Conservation (phyloP, 2,113 vertebrate species). For the Myrmecobius fasciatus region DNA sequence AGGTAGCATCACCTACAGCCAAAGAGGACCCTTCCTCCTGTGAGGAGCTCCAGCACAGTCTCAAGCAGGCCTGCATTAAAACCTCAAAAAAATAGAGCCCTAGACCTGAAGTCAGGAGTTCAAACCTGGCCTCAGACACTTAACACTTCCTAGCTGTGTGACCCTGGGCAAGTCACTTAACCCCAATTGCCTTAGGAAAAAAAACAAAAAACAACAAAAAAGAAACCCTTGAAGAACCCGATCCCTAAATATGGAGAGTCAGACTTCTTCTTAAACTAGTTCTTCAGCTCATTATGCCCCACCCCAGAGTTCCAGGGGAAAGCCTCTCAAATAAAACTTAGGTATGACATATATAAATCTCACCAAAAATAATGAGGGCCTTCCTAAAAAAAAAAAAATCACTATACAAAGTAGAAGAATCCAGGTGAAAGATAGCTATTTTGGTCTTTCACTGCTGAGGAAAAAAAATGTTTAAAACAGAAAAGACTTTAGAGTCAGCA, state of each 20-base stretch:
- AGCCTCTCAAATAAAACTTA: not conserved
- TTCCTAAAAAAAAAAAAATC: not conserved
- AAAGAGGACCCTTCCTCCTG: not conserved
- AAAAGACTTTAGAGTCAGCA: not conserved
- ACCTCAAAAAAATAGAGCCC: no score
- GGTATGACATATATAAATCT: not conserved
- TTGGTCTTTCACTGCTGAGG: not conserved
- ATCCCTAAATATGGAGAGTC: not conserved
- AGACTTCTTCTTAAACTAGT: not conserved
- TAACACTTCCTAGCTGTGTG: no score
- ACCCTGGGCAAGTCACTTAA: no score
- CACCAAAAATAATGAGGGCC: not conserved
- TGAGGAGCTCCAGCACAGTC: not conserved
- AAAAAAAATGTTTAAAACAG: not conserved
- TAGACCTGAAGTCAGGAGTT: no score
- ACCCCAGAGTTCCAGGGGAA: not conserved
- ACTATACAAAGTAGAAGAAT: not conserved
- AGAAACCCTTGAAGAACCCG: not conserved
- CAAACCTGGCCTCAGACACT: no score
- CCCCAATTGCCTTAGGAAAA: no score
- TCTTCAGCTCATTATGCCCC: not conserved
- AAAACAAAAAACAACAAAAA: no score
- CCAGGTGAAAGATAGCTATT: not conserved
- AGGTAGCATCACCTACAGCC: not conserved
- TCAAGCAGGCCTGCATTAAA: not conserved